These are phyloP conservation scores for Cotesia congregata DNA, from an alignment of 2,888 invertebrate genomes.

Conservation along the genomic window DNA sequence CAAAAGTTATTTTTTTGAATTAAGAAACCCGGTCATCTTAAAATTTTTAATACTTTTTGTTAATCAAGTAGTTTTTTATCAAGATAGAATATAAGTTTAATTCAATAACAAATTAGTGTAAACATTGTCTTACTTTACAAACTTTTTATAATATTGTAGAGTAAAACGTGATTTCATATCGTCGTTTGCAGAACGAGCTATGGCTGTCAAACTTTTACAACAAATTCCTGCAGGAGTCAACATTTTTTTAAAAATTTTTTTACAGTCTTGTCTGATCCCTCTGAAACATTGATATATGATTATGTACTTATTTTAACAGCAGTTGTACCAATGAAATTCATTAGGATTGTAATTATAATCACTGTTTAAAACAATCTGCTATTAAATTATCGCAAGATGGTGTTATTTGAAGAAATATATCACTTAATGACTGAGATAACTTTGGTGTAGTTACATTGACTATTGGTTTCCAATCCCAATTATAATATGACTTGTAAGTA, in stretches of 20 bases:
- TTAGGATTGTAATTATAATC: constrained; percentile 9
- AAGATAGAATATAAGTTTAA: no score
- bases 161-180: not conserved
- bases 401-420: constrained; percentile 36
- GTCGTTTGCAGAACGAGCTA: constrained; percentile 7
- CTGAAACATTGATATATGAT: constrained; percentile 14
- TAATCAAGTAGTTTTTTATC: no score
- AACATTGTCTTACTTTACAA: not conserved
- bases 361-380: constrained; percentile 47
- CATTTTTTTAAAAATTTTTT: constrained; percentile 40
- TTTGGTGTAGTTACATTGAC: not conserved
- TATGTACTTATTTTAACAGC: not conserved
- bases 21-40: no score
- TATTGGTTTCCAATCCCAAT: constrained; percentile 42
- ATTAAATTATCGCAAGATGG: constrained; percentile 48
- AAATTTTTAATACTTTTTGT: no score
- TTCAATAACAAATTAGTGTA: no score
- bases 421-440: constrained; percentile 8
- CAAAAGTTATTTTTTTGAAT: no score
- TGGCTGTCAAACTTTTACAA: constrained; percentile 40
- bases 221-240: constrained; percentile 47
- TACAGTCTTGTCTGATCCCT: constrained; percentile 27
- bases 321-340: constrained; percentile 4
- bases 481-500: constrained; percentile 36
- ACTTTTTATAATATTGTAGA: constrained; percentile 35